Evolutionary conservation across 1,140 invertebrate genomes (phyloP), one percentile per base, ranked within the genome.

Genomic region (Bombus balteatus): DNA sequence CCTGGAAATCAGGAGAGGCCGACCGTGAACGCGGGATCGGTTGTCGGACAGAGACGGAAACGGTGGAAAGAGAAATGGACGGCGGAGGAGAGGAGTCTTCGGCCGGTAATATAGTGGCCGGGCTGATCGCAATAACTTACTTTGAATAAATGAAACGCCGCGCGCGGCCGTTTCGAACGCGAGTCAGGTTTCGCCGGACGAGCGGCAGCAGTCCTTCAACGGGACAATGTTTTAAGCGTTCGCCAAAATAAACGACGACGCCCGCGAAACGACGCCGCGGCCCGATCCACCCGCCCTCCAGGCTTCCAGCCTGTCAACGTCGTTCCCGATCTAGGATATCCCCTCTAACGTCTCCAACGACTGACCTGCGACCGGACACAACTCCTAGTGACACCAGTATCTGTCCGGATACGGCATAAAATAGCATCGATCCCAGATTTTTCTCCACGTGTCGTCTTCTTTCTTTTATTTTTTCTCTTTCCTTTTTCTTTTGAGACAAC

Each of bases 111-210:
- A 91, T 91, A 91, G 90, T 91, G 88, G 84, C 90, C 87, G 85
- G 65, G 65, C 80, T 85, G 91, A 92, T 92, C 89, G 91, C 91
- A 92, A 92, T 92, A 92, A 92, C 91, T 92, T 92, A 92, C 91
- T 90, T 92, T 92, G 91, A 92, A 92, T 92, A 92, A 92, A 92
- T 92, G 91, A 92, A 92, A 91, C 91, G 91, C 91, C 90, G 88
- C 77, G 78, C 68, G 73, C 77, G 81, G 39, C 85, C 82, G 87
- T 91, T 89, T 73, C 78, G 85, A 91, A 92, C 91, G 87, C 89
- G 91, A 92, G 91, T 92, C 91, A 92, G 88, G 91, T 92, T 92
- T 92, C 89, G 81, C 83, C 65, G 80, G 77, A 71, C 76, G 66
- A 90, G 68, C 89, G 90, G 90, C 90, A 89, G 90, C 83, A 87